phyloP scores from a whole-genome alignment of 2,113 vertebrate genomes.

The Mustelus asterias region DNA sequence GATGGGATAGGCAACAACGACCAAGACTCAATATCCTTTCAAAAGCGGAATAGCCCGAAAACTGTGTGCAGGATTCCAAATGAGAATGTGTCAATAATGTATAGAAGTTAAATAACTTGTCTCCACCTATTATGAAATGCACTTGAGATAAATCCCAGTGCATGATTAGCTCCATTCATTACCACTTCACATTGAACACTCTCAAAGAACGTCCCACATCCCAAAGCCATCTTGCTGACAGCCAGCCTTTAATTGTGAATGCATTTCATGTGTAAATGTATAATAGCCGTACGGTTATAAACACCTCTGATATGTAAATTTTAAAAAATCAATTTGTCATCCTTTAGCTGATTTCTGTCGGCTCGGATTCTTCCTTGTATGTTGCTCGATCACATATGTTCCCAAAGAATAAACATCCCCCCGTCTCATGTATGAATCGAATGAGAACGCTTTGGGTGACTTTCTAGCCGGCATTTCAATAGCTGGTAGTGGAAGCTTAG shows the following conservation, averaged over 20 bases:
- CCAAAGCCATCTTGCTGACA: background rate
- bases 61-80: background rate
- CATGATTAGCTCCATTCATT: background rate
- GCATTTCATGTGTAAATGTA: background rate
- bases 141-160: background rate
- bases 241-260: background rate
- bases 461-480: slow-evolving; percentile 38
- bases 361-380: no score
- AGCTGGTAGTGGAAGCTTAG: slow-evolving; percentile 39
- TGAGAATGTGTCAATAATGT: background rate
- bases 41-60: background rate
- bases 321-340: background rate
- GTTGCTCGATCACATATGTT: background rate
- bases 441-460: slow-evolving; percentile 7
- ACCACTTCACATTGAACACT: background rate
- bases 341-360: background rate
- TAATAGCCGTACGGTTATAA: background rate
- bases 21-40: background rate
- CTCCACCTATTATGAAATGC: background rate
- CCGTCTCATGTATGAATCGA: background rate
- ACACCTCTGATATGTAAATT: background rate
- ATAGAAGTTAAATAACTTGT: background rate
- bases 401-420: background rate
- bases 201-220: background rate
- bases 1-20: background rate